These are phyloP conservation scores for Athrips mouffetella DNA, from an alignment of 2,888 invertebrate genomes.

Conservation along the genomic window DNA sequence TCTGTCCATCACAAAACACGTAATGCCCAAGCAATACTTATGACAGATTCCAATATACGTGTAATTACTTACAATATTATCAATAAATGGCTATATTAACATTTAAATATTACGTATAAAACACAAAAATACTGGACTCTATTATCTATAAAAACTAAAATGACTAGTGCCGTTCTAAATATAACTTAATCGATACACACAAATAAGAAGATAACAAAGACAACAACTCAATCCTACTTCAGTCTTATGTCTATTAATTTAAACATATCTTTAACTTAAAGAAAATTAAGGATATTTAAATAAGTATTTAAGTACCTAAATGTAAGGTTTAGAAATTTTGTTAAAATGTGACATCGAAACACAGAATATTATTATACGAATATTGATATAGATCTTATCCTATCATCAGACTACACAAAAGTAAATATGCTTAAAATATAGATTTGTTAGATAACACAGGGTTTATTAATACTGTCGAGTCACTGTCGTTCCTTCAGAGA, in stretches of 20 bases:
- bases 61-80: constrained; percentile 11
- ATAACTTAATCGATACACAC: constrained; percentile 27
- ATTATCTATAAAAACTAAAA: constrained; percentile 25
- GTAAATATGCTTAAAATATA: constrained; percentile 49
- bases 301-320: constrained; percentile 25
- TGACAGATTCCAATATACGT: constrained; percentile 10
- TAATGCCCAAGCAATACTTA: constrained; percentile 11
- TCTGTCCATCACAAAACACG: constrained; percentile 9
- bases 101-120: constrained; percentile 31
- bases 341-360: constrained; percentile 37
- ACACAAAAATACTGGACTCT: constrained; percentile 32
- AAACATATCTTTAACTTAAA: constrained; percentile 33
- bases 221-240: constrained; percentile 58
- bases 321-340: constrained; percentile 7
- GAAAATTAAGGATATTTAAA: not conserved
- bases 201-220: constrained; percentile 29
- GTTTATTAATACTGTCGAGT: constrained; percentile 72
- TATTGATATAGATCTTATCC: constrained; percentile 55
- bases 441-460: constrained; percentile 60
- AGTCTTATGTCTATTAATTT: constrained; percentile 75
- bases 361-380: constrained; percentile 48
- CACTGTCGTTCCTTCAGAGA: constrained; percentile 58
- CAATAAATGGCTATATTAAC: constrained; percentile 31
- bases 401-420: constrained; percentile 57
- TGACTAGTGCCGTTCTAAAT: constrained; percentile 57